Evolutionary conservation across 1,140 invertebrate genomes (phyloP), one percentile per base, ranked within the genome.

Genomic region (Leptestheria dahalacensis): DNA sequence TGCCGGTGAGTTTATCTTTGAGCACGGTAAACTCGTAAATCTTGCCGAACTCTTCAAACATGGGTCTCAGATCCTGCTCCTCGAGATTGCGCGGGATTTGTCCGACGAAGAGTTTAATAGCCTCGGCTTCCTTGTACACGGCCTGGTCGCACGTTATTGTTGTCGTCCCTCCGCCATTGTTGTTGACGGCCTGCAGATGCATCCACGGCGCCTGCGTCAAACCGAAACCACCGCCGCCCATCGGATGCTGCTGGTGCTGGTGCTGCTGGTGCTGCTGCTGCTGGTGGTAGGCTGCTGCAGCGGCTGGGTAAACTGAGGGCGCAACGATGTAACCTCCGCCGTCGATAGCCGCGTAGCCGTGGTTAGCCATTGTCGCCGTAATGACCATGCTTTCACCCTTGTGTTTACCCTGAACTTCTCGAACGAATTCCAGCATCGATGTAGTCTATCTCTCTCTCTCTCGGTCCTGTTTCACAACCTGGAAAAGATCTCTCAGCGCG

Each of bases 1-100:
- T 87, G 24, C 90, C 90, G 29, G 89, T 93, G 74, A 89, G 87
- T 70, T 89, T 90, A 72, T 91, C 87, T 78, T 91, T 92, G 47
- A 95, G 81, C 18, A 94, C 85, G 48, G 88, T 91, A 64, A 95
- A 84, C 76, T 95, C 91, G 70, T 91, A 91, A 67, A 95, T 95
- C 69, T 88, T 88, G 47, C 91, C 91, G 68, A 89, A 94, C 69
- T 88, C 82, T 71, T 94, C 90, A 70, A 95, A 93, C 75, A 94
- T 84, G 4, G 89, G 88, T 52, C 89, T 76, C 12, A 95, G 76
- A 66, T 92, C 86, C 50, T 87, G 84, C 70, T 95, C 91, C 65
- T 90, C 86, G 23, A 94, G 73, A 73, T 91, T 87, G 55, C 91
- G 74, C 1, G 91, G 91, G 63, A 95, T 93, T 73, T 95, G 89